Base-by-base conservation (phyloP, 2,888 invertebrate species). In the Cataglyphis cursor region DNA sequence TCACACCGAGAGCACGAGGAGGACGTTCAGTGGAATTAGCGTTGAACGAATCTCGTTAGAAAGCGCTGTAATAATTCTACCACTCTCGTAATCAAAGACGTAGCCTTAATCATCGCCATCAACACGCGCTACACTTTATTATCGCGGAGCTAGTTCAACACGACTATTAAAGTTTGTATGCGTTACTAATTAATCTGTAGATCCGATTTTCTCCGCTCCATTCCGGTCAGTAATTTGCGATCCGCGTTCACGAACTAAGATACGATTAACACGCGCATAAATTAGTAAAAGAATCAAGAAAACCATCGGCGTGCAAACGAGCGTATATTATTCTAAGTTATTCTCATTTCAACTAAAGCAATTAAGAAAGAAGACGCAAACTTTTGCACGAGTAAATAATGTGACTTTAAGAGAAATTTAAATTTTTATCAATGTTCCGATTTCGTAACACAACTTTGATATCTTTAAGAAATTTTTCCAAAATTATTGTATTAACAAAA, bases 41-140 rank as follows among this genome's bases (percentile, higher is more conserved):
- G 41, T 48, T 48, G 65, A 59, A 68, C 70, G 78, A 70, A n/a
- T 68, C 68, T 78, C 68, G 78, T 78, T 78, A 78, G 41, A 28
- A 66, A 54, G n/a, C 57, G n/a, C 41, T 24, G 44, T 57, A 54
- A 65, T 65, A 65, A 59, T 28, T 57, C 70, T 38, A 21, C 48
- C 6, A 31, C 70, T 59, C 72, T 38, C 57, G 18, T 78, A 70
- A 78, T 78, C 70, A 70, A 28, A 70, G 35, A 72, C 38, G 38
- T 31, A 48, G 21, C 66, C 41, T 59, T 70, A 44, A 59, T 51
- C 62, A 15, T 51, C 35, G 75, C 51, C 48, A 75, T 75, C 75
- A 75, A 51, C 75, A 75, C 64, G 51, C 51, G 64, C 35, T 31
- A 31, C n/a, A 61, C 73, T 61, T 61, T 61, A 74, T 73, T 41